A percentile compares a stretch with the other conserved stretches of the same genome.
phyloP scores from a whole-genome alignment of 2,797 vertebrate species.

The Psittacula echo region DNA sequence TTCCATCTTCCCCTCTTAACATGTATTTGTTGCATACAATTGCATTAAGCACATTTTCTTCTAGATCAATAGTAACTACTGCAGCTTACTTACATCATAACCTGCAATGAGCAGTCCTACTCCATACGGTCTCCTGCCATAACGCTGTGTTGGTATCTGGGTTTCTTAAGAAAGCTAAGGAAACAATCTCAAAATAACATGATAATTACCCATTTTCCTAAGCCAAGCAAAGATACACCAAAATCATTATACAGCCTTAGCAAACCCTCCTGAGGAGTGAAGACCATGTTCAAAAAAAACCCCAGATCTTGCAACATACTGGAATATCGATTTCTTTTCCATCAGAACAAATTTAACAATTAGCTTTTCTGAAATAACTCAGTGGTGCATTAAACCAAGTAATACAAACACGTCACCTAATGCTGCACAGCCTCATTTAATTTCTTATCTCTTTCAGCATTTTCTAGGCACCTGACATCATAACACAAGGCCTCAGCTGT shows the following conservation, averaged over 20 bases:
- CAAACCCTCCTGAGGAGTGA: not conserved
- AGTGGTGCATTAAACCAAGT: not conserved
- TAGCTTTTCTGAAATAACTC: not conserved
- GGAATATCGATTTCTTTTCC: not conserved
- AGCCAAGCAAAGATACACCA: not conserved
- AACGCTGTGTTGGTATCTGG: conserved; percentile 96
- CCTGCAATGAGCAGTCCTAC: conserved; percentile 97
- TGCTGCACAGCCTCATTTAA: not conserved
- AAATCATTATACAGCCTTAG: not conserved
- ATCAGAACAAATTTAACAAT: not conserved
- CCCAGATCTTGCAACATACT: not conserved
- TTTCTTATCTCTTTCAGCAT: not conserved
- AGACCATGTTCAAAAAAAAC: not conserved
- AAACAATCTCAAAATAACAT: conserved; percentile 32
- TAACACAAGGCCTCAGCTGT: not conserved
- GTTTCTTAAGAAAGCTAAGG: conserved; percentile 87
- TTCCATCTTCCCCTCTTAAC: not conserved
- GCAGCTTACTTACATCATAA: conserved; percentile 87
- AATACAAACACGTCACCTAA: not conserved
- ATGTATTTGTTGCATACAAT: not conserved
- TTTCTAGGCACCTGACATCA: not conserved
- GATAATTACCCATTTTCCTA: not conserved
- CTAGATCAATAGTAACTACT: not conserved
- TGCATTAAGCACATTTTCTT: not conserved
- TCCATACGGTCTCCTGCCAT: conserved; percentile 94